Evolutionary conservation across 2,113 vertebrate genomes (phyloP), one percentile per base, ranked within the genome.

Genomic region (Scalopus aquaticus): DNA sequence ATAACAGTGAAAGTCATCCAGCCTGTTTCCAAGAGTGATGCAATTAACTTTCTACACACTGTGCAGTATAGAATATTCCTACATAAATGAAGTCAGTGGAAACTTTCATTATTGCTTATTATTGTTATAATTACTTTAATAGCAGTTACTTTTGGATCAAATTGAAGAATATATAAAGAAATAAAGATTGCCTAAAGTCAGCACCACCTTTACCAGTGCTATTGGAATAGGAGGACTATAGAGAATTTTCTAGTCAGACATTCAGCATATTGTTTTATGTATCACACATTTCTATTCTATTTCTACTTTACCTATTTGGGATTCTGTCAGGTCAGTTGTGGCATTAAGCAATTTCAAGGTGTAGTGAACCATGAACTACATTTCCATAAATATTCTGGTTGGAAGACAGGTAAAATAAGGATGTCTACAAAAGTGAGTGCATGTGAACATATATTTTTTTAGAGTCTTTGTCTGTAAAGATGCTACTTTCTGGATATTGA

Each of bases 301-400:
- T 93, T 94, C 65, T 95, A 13, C 32, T 72, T 95, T 91, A 39
- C 46, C 44, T 79, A 0, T 51, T 49, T 92, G 92, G 79, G 76
- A 85, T 96, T 74, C 17, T 95, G 49, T 96, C 90, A 94, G 67
- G 67, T 88, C 44, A 79, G 22, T 93, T 95, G 69, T 92, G 69
- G 15, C 49, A 95, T 74, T 96, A 96, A 95, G 77, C 73, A 95
- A 92, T 97, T 95, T 95, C 78, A 95, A 67, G n/a, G 56, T 86
- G 44, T 91, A 88, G n/a, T 94, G 91, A 95, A 92, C 83, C 90
- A 85, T 92, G 81, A 79, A 60, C 39, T 88, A 42, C 84, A 92
- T 94, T 96, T 95, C 69, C 81, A 94, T 94, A 95, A 94, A 95
- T 90, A 93, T 92, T 95, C 77, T 91, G 88, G 77, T 42, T 64